Percentiles rank a stretch among this genome's conserved stretches.
Conservation (phyloP, 2,888 invertebrate species). For the Nowickia ferox region DNA sequence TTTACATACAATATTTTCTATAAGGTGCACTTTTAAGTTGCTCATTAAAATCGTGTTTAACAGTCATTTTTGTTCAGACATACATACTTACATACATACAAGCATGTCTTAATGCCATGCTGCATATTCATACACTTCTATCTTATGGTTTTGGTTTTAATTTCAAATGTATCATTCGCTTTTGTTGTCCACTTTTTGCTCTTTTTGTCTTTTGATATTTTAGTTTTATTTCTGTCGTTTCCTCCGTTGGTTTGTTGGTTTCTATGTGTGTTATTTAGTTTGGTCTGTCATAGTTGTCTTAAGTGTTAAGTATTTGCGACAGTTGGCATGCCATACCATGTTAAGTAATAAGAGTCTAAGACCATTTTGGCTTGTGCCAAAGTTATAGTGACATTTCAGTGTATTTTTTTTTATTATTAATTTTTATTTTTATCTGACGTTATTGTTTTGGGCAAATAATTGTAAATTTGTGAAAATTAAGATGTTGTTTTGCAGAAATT, state of each 20-base stretch:
- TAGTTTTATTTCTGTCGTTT: conserved; percentile 8
- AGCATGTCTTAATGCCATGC: background rate
- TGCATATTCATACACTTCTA: conserved; percentile 34
- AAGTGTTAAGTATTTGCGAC: conserved; percentile 72
- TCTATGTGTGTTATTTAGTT: conserved; percentile 24
- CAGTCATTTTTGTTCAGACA: conserved; percentile 71
- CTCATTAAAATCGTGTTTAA: conserved; percentile 75
- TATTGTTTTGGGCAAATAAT: conserved; percentile 64
- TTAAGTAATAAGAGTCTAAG: conserved; percentile 69
- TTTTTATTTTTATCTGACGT: conserved; percentile 37
- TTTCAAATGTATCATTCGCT: conserved; percentile 56
- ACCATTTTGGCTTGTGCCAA: conserved; percentile 71
- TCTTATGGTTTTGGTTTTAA: conserved; percentile 48
- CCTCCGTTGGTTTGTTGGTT: conserved; percentile 27
- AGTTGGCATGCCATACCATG: conserved; percentile 71
- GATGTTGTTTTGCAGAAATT: conserved; percentile 53
- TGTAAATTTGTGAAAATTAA: conserved; percentile 59
- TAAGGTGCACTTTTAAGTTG: conserved; percentile 71
- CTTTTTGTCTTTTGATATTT: conserved; percentile 22
- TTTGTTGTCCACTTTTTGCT: conserved; percentile 1
- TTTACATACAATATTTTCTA: conserved; percentile 61
- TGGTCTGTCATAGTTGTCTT: conserved; percentile 70
- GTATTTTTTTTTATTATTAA: conserved; percentile 21
- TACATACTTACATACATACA: background rate
- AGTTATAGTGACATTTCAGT: conserved; percentile 65